A percentile compares a stretch with the other conserved stretches of the same genome.
These are phyloP conservation scores for Vanacampus margaritifer DNA, from an alignment of 2,113 vertebrate genomes.

Conservation along the genomic window DNA sequence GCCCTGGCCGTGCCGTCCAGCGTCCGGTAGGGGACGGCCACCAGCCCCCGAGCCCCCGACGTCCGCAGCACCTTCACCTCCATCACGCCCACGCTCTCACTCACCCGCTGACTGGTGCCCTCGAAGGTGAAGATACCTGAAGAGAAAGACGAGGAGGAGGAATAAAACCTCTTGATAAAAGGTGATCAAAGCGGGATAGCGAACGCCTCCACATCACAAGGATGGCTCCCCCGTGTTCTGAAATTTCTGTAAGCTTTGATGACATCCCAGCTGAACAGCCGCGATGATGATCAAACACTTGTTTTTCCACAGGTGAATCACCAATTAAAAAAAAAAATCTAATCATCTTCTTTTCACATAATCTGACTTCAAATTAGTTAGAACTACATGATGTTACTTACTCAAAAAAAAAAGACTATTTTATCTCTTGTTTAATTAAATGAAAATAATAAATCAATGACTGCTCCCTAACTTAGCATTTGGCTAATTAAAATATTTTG, in stretches of 20 bases:
- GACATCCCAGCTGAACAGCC: background rate
- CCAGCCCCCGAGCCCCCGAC: slow-evolving; percentile 78
- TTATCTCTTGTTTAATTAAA: background rate
- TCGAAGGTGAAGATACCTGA: slow-evolving; percentile 81
- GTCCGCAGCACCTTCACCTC: slow-evolving; percentile 78
- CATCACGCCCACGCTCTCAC: slow-evolving; percentile 80
- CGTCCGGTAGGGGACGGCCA: slow-evolving; percentile 76
- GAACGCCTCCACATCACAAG: background rate
- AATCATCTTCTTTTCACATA: background rate
- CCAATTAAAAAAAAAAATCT: background rate
- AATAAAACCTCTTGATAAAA: slow-evolving; percentile 18
- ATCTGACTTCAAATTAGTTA: background rate
- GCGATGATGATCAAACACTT: background rate
- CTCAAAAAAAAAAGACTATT: background rate
- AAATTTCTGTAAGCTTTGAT: background rate
- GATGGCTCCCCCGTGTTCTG: background rate
- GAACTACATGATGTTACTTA: background rate
- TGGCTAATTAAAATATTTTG: no score
- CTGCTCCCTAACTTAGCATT: no score
- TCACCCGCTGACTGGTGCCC: slow-evolving; percentile 66
- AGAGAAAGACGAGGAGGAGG: slow-evolving; percentile 18
- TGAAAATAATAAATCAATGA: background rate
- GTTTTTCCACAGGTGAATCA: background rate
- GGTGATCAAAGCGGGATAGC: slow-evolving; percentile 13
- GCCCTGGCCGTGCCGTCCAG: slow-evolving; percentile 73